Evolutionary conservation across 2,797 vertebrate genomes (phyloP).

Genomic region (Enteromius fasciolatus): DNA sequence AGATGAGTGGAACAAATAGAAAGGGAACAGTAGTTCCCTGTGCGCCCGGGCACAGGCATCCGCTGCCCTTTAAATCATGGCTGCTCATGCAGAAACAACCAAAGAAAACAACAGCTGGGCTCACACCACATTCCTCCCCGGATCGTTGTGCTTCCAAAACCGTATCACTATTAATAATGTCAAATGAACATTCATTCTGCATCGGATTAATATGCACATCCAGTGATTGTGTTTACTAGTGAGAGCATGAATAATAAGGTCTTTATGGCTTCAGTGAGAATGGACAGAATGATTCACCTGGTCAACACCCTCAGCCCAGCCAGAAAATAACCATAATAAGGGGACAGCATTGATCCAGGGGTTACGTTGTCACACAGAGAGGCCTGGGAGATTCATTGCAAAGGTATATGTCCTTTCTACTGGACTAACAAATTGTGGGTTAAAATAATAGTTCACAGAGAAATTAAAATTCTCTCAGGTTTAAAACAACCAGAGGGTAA

Average conservation of each 20-base stretch:
- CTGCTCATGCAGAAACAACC: constrained; percentile 50
- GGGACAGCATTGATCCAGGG: too few species aligned
- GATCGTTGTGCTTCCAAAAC: constrained; percentile 22
- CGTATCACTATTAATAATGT: constrained; percentile 52
- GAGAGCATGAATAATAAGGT: constrained; percentile 46
- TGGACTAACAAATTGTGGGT: neutral
- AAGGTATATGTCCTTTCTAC: neutral
- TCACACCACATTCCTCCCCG: neutral
- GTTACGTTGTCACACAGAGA: too few species aligned
- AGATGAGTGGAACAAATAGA: constrained; percentile 4
- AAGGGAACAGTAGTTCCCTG: constrained; percentile 22
- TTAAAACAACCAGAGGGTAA: too few species aligned
- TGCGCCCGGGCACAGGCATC: constrained; percentile 24
- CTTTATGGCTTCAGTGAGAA: constrained; percentile 13
- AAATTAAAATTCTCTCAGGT: neutral
- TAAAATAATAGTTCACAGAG: neutral
- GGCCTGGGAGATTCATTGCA: neutral
- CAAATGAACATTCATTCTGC: constrained; percentile 44
- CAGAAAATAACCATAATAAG: neutral
- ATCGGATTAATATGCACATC: constrained; percentile 30
- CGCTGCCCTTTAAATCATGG: constrained; percentile 25
- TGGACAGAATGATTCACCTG: neutral
- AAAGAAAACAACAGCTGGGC: constrained; percentile 56
- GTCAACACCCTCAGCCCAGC: neutral
- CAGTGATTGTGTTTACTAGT: constrained; percentile 43